Conservation (phyloP, 1,140 invertebrate genomes). For the Nixonia krombeini region DNA sequence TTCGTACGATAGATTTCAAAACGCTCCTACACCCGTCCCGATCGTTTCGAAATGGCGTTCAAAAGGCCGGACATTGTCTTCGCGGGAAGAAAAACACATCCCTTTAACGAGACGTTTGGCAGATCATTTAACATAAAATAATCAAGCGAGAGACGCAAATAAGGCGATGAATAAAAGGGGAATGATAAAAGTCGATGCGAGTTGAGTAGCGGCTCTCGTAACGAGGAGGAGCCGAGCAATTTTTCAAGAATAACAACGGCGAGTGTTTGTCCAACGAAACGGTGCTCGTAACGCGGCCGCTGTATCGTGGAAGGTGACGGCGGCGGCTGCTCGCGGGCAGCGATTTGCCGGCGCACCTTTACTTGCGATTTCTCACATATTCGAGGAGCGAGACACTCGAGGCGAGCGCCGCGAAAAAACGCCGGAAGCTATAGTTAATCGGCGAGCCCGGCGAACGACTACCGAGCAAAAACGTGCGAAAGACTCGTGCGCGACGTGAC, state of each 20-base stretch:
- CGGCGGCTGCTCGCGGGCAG: constrained; percentile 1
- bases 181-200: too few relatives aligned
- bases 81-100: too few relatives aligned
- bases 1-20: constrained; percentile 50
- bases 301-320: constrained; percentile 14
- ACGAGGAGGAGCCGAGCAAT: background rate
- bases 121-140: too few relatives aligned
- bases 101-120: too few relatives aligned
- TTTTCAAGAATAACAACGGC: background rate
- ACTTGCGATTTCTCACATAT: constrained; percentile 25
- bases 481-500: constrained; percentile 52
- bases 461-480: constrained; percentile 60
- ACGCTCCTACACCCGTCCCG: constrained; percentile 43
- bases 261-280: constrained; percentile 15
- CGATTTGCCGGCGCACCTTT: constrained; percentile 30
- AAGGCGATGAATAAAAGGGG: too few relatives aligned
- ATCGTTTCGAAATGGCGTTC: constrained; percentile 42
- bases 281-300: constrained; percentile 14
- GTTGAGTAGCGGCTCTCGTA: too few relatives aligned
- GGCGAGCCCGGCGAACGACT: constrained; percentile 44
- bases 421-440: constrained; percentile 60
- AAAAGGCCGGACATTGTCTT: too few relatives aligned
- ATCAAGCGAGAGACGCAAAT: too few relatives aligned
- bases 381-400: constrained; percentile 2
- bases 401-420: constrained; percentile 31